Evolutionary conservation across 2,888 invertebrate species (phyloP), one percentile per base, ranked within the genome.

Genomic region (Hylaea fasciaria): DNA sequence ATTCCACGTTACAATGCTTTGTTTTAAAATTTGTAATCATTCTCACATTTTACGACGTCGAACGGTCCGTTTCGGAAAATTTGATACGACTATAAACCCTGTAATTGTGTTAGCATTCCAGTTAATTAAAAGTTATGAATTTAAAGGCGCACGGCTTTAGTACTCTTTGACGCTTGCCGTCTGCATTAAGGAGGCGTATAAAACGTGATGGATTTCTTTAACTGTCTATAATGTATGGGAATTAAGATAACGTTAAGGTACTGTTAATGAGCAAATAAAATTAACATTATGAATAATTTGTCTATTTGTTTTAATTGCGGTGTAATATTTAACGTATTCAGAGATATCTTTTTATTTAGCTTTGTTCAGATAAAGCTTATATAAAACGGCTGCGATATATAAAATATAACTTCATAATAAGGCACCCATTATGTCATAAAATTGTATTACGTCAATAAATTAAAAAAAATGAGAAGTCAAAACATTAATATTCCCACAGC

Each of bases 121-220:
- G 82, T 91, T 91, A 90, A 91, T 92, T 91, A 92, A 91, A 90
- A 91, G 88, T 91, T 90, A 91, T 91, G 91, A 91, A 91, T 91
- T 91, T 87, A 87, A 89, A 88, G 83, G 83, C 82, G 79, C 82
- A 80, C 81, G 79, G 85, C 81, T 86, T 85, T 82, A 84, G 77
- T 84, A 77, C 80, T 80, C 80, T 82, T 83, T 81, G 85, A 83
- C 84, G 84, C 77, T 80, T 76, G 77, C 79, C 83, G 82, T 81
- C 80, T 76, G 74, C 76, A 76, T 77, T 71, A 77, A 77, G 78
- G 72, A 75, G 71, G 73, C 76, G 76, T 82, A 79, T 81, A 81
- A 82, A 82, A 81, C 75, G 77, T 77, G 80, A 85, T 85, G 82
- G 77, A 83, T 82, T 82, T 82, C 77, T 80, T 86, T 81, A 76